These are phyloP conservation scores for Sternarchorhynchus goeldii DNA, from an alignment of 2,797 vertebrate genomes.

Conservation along the genomic window DNA sequence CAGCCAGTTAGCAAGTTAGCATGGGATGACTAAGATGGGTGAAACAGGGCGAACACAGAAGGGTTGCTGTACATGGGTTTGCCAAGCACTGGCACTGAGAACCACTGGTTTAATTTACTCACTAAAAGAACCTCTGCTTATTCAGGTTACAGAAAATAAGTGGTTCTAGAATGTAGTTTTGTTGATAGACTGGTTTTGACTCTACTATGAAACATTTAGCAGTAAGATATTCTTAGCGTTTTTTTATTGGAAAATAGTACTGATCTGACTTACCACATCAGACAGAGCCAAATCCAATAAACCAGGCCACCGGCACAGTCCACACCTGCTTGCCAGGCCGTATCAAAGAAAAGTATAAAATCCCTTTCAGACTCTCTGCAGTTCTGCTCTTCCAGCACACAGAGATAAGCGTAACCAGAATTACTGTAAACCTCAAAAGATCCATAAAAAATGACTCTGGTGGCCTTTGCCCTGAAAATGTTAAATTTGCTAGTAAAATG, in stretches of 20 bases:
- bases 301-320: neutral
- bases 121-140: no score
- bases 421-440: no score
- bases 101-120: neutral
- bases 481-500: no score
- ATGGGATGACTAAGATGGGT: neutral
- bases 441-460: no score
- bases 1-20: neutral
- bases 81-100: neutral
- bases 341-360: neutral
- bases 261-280: neutral
- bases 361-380: neutral
- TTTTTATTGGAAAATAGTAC: neutral
- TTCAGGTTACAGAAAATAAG: neutral
- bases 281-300: neutral
- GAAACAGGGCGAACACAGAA: neutral
- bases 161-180: neutral
- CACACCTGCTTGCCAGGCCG: constrained; percentile 9
- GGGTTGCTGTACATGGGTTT: neutral
- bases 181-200: neutral
- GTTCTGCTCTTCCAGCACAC: neutral
- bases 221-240: neutral
- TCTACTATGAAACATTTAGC: neutral
- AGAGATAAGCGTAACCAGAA: no score
- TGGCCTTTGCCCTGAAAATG: no score